Base-by-base conservation (phyloP, 2,888 invertebrate species). In the Dryocosmus kuriphilus region DNA sequence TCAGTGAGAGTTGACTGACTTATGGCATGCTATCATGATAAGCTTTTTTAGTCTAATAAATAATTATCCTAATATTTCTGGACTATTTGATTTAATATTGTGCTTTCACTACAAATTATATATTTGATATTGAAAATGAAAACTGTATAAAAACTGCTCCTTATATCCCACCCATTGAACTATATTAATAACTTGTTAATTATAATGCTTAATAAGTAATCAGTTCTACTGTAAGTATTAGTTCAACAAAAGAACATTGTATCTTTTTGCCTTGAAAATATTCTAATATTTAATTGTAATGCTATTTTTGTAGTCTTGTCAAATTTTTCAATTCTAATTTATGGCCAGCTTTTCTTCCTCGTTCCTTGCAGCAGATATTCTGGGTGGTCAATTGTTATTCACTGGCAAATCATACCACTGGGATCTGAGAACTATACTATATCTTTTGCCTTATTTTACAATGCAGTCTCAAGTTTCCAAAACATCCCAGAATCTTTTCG, bases 351-450 rank as follows among this genome's bases (percentile, higher is more conserved):
- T 86, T 80, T 88, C 87, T 87, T 81, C 86, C 84, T 87, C 85
- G 83, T 88, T 87, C 82, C 85, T 88, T 89, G 89, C 89, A 89
- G 88, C 88, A 81, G 88, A 85, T 22, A 85, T 87, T 89, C 85
- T 86, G 88, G 86, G 88, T 85, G 84, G 88, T 88, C 86, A 87
- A 87, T 89, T 86, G 83, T 82, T 77, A 79, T 75, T 86, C 75
- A 87, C 30, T 82, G 82, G 87, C 86, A 84, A 87, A 88, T 86
- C 80, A 83, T 83, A 86, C 77, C 82, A 85, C 86, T 84, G 81
- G 82, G 83, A 82, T 84, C 82, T 86, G 88, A 88, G 86, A 87
- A 78, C 11, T 77, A 32, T 86, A 78, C 16, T 77, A 32, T 86
- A 85, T 85, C 82, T 85, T 38, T 27, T 22, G 11, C 30, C 55